These are phyloP conservation scores for Drosophila persimilis DNA, from an alignment of 1,140 invertebrate genomes.

Conservation along the genomic window DNA sequence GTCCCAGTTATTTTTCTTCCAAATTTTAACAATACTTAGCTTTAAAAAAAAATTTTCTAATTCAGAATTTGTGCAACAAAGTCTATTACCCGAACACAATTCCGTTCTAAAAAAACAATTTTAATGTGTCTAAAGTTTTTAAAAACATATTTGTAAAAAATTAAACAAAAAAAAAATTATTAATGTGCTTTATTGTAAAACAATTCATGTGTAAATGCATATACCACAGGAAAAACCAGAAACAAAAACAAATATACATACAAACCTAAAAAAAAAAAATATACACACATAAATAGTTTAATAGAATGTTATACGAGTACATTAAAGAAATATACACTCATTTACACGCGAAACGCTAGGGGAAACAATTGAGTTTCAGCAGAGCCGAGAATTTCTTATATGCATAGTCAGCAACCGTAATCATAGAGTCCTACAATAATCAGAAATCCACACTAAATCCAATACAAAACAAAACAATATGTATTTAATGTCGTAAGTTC, in stretches of 20 bases:
- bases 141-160: slow-evolving; percentile 34
- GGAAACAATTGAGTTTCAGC: slow-evolving; percentile 62
- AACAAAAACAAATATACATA: slow-evolving; percentile 43
- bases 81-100: slow-evolving; percentile 10
- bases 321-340: slow-evolving; percentile 74
- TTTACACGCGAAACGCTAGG: slow-evolving; percentile 59
- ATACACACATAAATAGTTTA: slow-evolving; percentile 53
- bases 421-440: slow-evolving; percentile 15
- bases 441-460: slow-evolving; percentile 35
- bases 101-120: slow-evolving; percentile 35
- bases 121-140: slow-evolving; percentile 10
- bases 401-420: slow-evolving; percentile 38
- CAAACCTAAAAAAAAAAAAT: slow-evolving; percentile 45
- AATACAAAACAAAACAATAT: neutral
- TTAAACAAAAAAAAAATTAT: slow-evolving; percentile 39
- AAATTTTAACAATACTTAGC: slow-evolving; percentile 53
- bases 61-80: slow-evolving; percentile 68
- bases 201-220: slow-evolving; percentile 44
- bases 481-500: slow-evolving; percentile 1
- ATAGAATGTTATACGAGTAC: slow-evolving; percentile 57
- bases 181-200: slow-evolving; percentile 80
- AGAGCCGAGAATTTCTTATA: slow-evolving; percentile 12
- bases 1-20: neutral
- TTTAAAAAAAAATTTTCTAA: slow-evolving; percentile 58
- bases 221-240: slow-evolving; percentile 36